Percentiles rank a stretch among this genome's conserved stretches.
Conservation (phyloP, 2,888 invertebrate genomes). For the Byasa hedistus region DNA sequence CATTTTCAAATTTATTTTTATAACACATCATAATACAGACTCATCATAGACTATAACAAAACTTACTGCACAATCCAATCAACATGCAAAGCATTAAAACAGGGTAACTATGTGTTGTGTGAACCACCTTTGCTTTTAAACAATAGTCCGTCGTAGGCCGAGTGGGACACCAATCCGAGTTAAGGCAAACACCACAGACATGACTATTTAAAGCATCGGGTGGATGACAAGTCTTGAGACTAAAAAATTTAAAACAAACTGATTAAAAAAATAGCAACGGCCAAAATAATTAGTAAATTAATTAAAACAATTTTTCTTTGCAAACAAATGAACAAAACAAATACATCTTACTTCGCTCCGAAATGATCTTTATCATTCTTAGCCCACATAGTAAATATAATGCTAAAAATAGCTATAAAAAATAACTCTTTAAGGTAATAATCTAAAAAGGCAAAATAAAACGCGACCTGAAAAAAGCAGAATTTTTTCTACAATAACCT, state of each 20-base stretch:
- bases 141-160: conserved; percentile 11
- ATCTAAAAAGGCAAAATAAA: conserved; percentile 80
- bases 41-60: too few relatives aligned
- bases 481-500: too few relatives aligned
- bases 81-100: conserved; percentile 7
- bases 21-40: too few relatives aligned
- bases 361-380: conserved; percentile 1
- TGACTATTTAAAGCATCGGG: not conserved
- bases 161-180: conserved; percentile 7
- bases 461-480: conserved; percentile 40
- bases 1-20: too few relatives aligned
- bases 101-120: conserved; percentile 8
- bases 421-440: conserved; percentile 75
- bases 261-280: not conserved
- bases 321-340: not conserved
- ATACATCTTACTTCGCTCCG: conserved; percentile 12
- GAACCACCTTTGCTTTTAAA: not conserved
- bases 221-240: not conserved
- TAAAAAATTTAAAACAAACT: not conserved
- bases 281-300: too few relatives aligned
- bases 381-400: conserved; percentile 39
- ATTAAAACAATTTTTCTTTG: not conserved
- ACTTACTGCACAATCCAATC: conserved; percentile 18
- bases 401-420: conserved; percentile 61
- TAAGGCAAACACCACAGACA: conserved; percentile 10